Evolutionary conservation across 2,797 vertebrate genomes (phyloP).

Genomic region (Sebastes oblongus): DNA sequence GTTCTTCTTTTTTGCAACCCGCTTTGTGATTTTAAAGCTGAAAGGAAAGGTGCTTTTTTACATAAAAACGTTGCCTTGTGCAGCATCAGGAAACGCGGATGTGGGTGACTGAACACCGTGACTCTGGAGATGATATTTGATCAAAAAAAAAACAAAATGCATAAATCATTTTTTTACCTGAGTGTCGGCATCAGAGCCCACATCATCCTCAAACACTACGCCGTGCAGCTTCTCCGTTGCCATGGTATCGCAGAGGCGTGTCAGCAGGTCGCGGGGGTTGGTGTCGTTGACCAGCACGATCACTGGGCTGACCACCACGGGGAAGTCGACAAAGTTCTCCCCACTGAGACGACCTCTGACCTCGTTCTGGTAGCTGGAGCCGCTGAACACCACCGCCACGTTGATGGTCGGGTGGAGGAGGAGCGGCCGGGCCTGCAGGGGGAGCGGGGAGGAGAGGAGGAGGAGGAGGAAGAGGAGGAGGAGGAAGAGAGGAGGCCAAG

Average conservation of each 20-base stretch:
- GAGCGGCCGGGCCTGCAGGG: conserved; percentile 75
- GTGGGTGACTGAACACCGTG: conserved; percentile 27
- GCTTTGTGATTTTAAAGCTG: conserved; percentile 29
- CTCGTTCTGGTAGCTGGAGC: conserved; percentile 88
- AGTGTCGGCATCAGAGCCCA: conserved; percentile 89
- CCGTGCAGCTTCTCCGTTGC: conserved; percentile 89
- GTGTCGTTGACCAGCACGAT: conserved; percentile 94
- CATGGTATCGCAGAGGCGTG: conserved; percentile 90
- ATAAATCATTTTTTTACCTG: conserved; percentile 75
- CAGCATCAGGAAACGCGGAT: conserved; percentile 5
- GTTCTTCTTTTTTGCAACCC: not conserved
- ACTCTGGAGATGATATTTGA: conserved; percentile 13
- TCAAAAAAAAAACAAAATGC: conserved; percentile 3
- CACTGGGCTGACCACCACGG: conserved; percentile 92
- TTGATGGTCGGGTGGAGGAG: conserved; percentile 87
- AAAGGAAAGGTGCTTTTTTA: conserved; percentile 9
- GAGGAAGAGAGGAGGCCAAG: conserved; percentile 71
- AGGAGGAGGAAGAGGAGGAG: conserved; percentile 72
- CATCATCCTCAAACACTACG: conserved; percentile 94
- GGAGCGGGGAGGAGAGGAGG: conserved; percentile 61
- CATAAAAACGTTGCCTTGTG: conserved; percentile 10
- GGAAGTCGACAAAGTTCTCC: conserved; percentile 94
- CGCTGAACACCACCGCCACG: conserved; percentile 94
- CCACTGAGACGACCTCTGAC: conserved; percentile 89
- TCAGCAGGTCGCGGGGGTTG: conserved; percentile 94